Percentiles rank a stretch among this genome's conserved stretches.
These are phyloP conservation scores for Scaptomyza caliginosa DNA, from an alignment of 2,888 invertebrate genomes.

Conservation along the genomic window DNA sequence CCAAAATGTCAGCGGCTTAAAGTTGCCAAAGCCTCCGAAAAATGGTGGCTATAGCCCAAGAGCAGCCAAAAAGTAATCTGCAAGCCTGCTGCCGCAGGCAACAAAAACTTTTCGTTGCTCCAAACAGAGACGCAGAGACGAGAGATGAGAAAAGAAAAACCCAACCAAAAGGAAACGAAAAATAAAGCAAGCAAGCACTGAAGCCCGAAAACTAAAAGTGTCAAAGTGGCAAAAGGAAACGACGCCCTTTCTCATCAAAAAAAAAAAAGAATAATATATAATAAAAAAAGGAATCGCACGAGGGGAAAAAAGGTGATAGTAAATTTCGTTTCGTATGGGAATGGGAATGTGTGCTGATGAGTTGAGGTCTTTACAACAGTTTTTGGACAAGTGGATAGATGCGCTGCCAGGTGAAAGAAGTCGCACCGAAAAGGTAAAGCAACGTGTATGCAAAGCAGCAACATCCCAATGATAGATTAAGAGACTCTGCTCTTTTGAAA, in stretches of 20 bases:
- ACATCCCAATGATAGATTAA: constrained; percentile 40
- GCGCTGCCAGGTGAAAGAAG: constrained; percentile 24
- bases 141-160: constrained; percentile 1
- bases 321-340: constrained; percentile 50
- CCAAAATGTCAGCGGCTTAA: constrained; percentile 76
- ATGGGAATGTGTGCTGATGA: constrained; percentile 33
- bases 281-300: constrained; percentile 3
- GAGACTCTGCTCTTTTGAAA: constrained; percentile 21
- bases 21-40: constrained; percentile 59
- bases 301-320: constrained; percentile 44
- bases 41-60: constrained; percentile 25
- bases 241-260: constrained; percentile 21
- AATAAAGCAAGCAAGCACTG: constrained; percentile 36
- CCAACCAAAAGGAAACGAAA: constrained; percentile 6
- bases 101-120: constrained; percentile 57
- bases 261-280: constrained; percentile 4
- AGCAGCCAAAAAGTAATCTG: constrained; percentile 70
- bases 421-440: constrained; percentile 20
- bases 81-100: constrained; percentile 66
- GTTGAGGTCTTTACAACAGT: constrained; percentile 9
- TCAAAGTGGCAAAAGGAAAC: constrained; percentile 70
- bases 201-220: constrained; percentile 69
- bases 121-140: constrained; percentile 17
- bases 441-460: constrained; percentile 22
- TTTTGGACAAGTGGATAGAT: constrained; percentile 28